phyloP scores from a whole-genome alignment of 2,797 vertebrate genomes.

The Lepilemur ruficaudatus region DNA sequence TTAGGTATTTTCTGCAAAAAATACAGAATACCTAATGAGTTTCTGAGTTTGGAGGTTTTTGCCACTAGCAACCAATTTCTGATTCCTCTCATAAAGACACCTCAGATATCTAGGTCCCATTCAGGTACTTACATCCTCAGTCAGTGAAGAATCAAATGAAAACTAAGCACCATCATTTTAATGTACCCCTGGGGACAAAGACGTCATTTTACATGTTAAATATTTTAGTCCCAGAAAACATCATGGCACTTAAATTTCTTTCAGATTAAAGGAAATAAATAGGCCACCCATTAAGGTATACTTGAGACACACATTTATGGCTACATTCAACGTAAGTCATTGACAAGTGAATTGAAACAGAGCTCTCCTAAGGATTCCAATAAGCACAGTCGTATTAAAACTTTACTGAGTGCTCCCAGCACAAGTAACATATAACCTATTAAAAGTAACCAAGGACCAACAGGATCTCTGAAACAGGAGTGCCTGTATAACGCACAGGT shows the following conservation, averaged over 20 bases:
- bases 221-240: constrained; percentile 32
- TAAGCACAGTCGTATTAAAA: not conserved
- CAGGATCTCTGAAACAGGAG: not conserved
- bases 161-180: not conserved
- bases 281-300: not conserved
- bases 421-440: not conserved
- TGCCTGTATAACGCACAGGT: not conserved
- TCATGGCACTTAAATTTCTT: not conserved
- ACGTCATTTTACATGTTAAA: not conserved
- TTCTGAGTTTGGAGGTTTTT: constrained; percentile 37
- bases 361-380: not conserved
- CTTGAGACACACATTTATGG: not conserved
- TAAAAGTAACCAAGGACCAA: not conserved
- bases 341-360: not conserved
- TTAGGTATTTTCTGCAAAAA: constrained; percentile 55
- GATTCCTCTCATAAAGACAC: constrained; percentile 3
- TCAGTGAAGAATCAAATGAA: constrained; percentile 36
- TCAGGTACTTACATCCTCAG: not conserved
- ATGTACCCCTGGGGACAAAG: not conserved
- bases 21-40: constrained; percentile 13
- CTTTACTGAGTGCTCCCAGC: not conserved
- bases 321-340: not conserved
- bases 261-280: constrained; percentile 12
- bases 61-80: constrained; percentile 10
- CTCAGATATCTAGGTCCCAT: not conserved